Conservation (phyloP, 1,140 invertebrate genomes). For the Bombus huntii region DNA sequence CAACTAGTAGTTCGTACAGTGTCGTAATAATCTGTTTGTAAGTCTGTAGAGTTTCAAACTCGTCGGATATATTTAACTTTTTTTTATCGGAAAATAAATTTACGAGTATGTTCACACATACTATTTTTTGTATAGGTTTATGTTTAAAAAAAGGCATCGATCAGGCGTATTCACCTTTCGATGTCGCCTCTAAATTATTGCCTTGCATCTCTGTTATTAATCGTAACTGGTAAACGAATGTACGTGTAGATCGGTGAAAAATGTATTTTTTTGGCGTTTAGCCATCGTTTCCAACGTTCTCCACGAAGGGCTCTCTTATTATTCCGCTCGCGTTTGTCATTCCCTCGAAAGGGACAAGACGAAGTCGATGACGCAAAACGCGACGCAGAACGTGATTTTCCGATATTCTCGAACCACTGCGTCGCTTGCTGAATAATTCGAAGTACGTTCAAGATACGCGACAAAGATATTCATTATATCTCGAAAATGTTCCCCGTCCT, state of each 20-base stretch:
- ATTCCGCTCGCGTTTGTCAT: constrained; percentile 23
- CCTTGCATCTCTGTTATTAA: neutral
- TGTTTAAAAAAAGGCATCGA: no score
- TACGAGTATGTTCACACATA: neutral
- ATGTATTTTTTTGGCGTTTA: neutral
- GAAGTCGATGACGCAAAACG: constrained; percentile 20
- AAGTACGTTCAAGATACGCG: constrained; percentile 27
- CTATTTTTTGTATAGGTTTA: no score
- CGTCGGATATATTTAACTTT: neutral
- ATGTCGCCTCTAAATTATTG: neutral
- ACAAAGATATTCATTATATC: constrained; percentile 19
- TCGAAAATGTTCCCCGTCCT: neutral
- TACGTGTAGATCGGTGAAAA: neutral
- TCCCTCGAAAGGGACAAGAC: constrained; percentile 32
- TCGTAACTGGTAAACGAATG: neutral
- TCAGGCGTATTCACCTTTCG: no score
- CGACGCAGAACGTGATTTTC: constrained; percentile 25
- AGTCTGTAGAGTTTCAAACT: no score
- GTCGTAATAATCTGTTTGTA: neutral
- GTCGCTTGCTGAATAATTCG: constrained; percentile 40
- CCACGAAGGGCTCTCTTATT: neutral
- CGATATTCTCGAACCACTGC: neutral
- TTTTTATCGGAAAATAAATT: neutral
- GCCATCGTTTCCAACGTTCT: neutral
- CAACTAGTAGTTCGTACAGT: neutral